phyloP scores from a whole-genome alignment of 2,888 invertebrate genomes.

The Synanthedon tipuliformis region DNA sequence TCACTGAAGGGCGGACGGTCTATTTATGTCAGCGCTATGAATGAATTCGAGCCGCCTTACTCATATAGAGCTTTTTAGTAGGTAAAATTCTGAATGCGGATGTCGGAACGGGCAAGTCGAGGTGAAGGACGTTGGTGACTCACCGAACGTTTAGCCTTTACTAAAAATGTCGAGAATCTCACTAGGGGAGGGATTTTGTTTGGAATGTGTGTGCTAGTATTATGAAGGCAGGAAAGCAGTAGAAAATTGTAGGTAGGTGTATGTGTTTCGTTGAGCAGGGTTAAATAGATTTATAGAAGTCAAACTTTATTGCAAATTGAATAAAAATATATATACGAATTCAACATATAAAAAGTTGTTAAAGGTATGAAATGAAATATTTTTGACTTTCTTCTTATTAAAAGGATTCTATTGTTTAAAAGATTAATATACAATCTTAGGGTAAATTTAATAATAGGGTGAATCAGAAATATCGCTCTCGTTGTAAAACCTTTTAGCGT shows the following conservation, averaged over 20 bases:
- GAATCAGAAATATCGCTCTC: background rate
- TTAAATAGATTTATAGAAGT: too few species aligned
- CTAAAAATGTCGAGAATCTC: conserved; percentile 31
- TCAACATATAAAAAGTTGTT: too few species aligned
- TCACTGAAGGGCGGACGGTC: conserved; percentile 9
- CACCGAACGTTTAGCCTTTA: conserved; percentile 33
- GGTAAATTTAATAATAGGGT: too few species aligned
- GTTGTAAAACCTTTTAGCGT: conserved; percentile 6
- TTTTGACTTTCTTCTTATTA: too few species aligned
- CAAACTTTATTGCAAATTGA: too few species aligned
- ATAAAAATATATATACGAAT: too few species aligned
- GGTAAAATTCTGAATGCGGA: conserved; percentile 47
- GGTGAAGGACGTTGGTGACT: conserved; percentile 61
- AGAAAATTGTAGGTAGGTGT: too few species aligned
- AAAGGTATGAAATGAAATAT: too few species aligned
- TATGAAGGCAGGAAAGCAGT: too few species aligned
- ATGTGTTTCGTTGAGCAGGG: too few species aligned
- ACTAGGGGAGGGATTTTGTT: background rate
- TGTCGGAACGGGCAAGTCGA: conserved; percentile 34
- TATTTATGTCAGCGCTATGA: conserved; percentile 30
- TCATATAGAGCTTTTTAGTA: conserved; percentile 22
- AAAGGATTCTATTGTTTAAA: too few species aligned
- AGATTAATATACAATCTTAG: too few species aligned
- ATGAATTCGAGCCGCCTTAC: conserved; percentile 28
- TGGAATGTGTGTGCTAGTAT: background rate